phyloP scores from a whole-genome alignment of 2,888 invertebrate genomes.

The Drosophila phalerata region DNA sequence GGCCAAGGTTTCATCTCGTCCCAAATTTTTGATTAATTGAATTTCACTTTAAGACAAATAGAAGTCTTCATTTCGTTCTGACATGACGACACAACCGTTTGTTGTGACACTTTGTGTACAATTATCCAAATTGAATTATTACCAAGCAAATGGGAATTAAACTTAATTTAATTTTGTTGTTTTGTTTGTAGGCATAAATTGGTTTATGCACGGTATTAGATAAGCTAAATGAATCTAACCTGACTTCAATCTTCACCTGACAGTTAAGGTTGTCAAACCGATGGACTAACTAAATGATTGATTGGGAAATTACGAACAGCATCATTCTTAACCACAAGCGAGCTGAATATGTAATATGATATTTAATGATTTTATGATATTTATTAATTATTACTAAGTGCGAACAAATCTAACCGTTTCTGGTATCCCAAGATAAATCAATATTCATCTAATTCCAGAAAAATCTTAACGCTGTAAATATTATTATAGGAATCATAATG shows the following conservation, averaged over 20 bases:
- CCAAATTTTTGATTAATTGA: slow-evolving; percentile 74
- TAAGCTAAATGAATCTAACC: not conserved
- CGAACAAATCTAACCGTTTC: too few species aligned
- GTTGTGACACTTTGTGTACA: slow-evolving; percentile 62
- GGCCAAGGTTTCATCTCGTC: slow-evolving; percentile 24
- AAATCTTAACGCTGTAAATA: too few species aligned
- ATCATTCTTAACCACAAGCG: too few species aligned
- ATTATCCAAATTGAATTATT: slow-evolving; percentile 67
- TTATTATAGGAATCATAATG: too few species aligned
- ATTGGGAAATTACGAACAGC: not conserved
- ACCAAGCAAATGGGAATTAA: slow-evolving; percentile 47
- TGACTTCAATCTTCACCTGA: not conserved
- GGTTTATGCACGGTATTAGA: not conserved
- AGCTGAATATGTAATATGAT: too few species aligned
- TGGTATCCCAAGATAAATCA: too few species aligned
- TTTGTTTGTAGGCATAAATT: not conserved
- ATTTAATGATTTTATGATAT: too few species aligned
- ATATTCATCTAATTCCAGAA: too few species aligned
- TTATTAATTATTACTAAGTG: too few species aligned
- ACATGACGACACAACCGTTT: slow-evolving; percentile 57
- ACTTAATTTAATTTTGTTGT: slow-evolving; percentile 31
- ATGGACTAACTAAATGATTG: not conserved
- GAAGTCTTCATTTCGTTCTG: slow-evolving; percentile 64
- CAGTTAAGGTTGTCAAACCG: not conserved
- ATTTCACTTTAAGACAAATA: slow-evolving; percentile 70